phyloP scores from a whole-genome alignment of 64 coral and sea anemone species.

The Catalaphyllia jardinei region DNA sequence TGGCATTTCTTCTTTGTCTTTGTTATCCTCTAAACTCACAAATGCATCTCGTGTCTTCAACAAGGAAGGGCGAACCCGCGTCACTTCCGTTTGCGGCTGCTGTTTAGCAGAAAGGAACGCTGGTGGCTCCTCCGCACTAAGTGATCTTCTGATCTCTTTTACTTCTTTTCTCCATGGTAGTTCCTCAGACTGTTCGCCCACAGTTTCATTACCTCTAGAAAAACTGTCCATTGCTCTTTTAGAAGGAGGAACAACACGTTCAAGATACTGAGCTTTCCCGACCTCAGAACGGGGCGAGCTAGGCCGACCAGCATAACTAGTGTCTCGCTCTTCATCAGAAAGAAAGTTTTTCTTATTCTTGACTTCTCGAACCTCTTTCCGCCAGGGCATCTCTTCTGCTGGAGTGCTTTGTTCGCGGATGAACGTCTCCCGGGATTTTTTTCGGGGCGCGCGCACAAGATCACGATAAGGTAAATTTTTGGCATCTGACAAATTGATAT shows the following conservation, averaged over 20 bases:
- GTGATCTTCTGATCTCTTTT: slow-evolving; percentile 18
- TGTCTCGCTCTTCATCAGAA: slow-evolving; percentile 1
- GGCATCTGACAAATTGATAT: slow-evolving; percentile 33
- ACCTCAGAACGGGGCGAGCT: slow-evolving; percentile 32
- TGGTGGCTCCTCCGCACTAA: background rate
- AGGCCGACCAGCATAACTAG: background rate
- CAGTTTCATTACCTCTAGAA: background rate
- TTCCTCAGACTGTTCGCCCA: background rate
- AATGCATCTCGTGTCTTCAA: slow-evolving; percentile 44
- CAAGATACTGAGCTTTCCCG: slow-evolving; percentile 21
- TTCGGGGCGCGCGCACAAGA: slow-evolving; percentile 18
- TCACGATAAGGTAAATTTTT: slow-evolving; percentile 35
- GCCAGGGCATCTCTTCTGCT: slow-evolving; percentile 35
- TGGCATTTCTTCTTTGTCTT: slow-evolving; percentile 32
- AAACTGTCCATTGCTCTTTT: slow-evolving; percentile 7
- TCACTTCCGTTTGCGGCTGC: background rate
- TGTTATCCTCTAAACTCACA: slow-evolving; percentile 14
- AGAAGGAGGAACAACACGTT: slow-evolving; percentile 16
- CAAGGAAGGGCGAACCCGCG: slow-evolving; percentile 3
- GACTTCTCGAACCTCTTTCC: slow-evolving; percentile 28
- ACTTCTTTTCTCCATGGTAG: slow-evolving; percentile 33
- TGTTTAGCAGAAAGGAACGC: background rate
- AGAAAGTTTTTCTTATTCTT: background rate
- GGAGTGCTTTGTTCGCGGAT: background rate
- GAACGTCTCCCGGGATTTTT: slow-evolving; percentile 19